Percentiles rank a stretch among this genome's conserved stretches.
Conservation (phyloP, 1,140 invertebrate species). For the Brachionus paranguensis region DNA sequence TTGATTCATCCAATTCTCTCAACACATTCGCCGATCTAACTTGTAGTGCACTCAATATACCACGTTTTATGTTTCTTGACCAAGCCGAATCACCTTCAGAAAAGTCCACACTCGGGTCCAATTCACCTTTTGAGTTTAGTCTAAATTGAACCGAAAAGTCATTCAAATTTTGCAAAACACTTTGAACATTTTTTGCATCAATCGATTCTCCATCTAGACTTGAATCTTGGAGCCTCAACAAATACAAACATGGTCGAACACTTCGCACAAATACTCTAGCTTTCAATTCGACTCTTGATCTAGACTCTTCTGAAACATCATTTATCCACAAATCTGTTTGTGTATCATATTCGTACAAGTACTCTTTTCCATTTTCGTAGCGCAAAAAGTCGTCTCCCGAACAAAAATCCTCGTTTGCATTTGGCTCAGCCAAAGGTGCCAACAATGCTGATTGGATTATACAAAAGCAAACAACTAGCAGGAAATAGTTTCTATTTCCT, state of each 20-base stretch:
- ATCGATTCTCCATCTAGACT: slow-evolving; percentile 10
- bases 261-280: slow-evolving; percentile 8
- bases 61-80: slow-evolving; percentile 36
- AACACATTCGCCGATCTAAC: neutral
- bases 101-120: slow-evolving; percentile 26
- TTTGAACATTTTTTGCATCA: neutral
- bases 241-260: slow-evolving; percentile 17
- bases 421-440: neutral
- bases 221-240: slow-evolving; percentile 4
- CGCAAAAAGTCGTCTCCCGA: neutral
- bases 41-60: slow-evolving; percentile 37
- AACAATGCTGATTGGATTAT: neutral
- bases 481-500: slow-evolving; percentile 35
- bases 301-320: slow-evolving; percentile 35
- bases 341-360: slow-evolving; percentile 15
- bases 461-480: neutral
- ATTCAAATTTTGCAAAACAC: slow-evolving; percentile 11
- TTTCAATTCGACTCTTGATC: neutral
- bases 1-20: neutral
- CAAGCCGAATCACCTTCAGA: slow-evolving; percentile 7
- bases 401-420: neutral
- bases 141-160: slow-evolving; percentile 24
- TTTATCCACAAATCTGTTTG: slow-evolving; percentile 30
- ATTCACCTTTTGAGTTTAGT: slow-evolving; percentile 18
- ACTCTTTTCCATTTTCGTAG: slow-evolving; percentile 24